A percentile compares a stretch with the other conserved stretches of the same genome.
Conservation (phyloP, 2,797 vertebrate genomes). For the Ceryle rudis region DNA sequence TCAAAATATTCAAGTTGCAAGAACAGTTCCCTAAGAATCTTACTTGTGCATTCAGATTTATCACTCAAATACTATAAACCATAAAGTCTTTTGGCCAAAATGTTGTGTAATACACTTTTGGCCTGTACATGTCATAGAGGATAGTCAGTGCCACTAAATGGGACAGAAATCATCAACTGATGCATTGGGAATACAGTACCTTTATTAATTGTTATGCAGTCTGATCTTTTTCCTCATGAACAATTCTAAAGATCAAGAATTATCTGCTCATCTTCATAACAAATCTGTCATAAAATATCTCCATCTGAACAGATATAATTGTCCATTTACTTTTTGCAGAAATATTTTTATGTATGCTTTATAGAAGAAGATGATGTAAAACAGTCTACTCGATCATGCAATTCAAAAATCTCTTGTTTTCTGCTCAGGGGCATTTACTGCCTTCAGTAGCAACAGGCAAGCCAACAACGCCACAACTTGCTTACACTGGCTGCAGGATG, state of each 20-base stretch:
- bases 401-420: background rate
- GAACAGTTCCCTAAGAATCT: background rate
- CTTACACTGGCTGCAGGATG: background rate
- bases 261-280: background rate
- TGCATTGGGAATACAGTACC: background rate
- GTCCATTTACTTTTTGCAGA: background rate
- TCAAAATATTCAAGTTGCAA: background rate
- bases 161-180: background rate
- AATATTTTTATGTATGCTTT: background rate
- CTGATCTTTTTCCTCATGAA: background rate
- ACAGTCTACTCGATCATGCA: background rate
- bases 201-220: background rate
- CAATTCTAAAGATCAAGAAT: background rate
- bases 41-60: background rate
- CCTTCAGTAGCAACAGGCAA: background rate
- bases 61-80: background rate
- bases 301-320: background rate
- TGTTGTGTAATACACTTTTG: background rate
- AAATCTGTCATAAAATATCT: background rate
- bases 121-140: background rate
- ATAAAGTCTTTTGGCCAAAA: background rate
- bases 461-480: background rate
- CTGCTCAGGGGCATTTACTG: background rate
- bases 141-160: background rate
- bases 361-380: background rate